Percentiles rank a stretch among this genome's conserved stretches.
Evolutionary conservation across 2,888 invertebrate species (phyloP).

Genomic region (Andrena praecox): DNA sequence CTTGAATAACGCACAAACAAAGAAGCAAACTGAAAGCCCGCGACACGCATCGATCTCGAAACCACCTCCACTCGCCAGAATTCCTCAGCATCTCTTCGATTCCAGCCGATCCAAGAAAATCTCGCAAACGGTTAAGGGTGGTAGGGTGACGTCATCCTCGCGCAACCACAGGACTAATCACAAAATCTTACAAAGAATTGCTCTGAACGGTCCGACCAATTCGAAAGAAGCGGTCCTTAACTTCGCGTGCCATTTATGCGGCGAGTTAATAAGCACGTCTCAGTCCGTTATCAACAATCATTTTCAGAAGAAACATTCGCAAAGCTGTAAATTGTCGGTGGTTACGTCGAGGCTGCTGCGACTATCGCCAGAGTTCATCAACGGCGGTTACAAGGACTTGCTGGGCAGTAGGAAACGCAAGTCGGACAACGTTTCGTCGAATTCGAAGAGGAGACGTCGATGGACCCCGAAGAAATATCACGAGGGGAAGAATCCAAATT

Average conservation of each 20-base stretch:
- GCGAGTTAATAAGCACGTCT: constrained; percentile 78
- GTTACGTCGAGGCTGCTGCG: constrained; percentile 67
- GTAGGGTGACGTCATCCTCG: background rate
- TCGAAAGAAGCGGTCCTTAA: constrained; percentile 51
- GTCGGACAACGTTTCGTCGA: constrained; percentile 45
- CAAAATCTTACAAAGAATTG: constrained; percentile 67
- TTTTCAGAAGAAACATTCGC: constrained; percentile 74
- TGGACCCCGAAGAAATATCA: constrained; percentile 75
- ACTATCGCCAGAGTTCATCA: constrained; percentile 71
- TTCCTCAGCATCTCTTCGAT: constrained; percentile 56
- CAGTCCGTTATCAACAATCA: constrained; percentile 75
- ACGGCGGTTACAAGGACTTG: constrained; percentile 72
- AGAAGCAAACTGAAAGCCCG: background rate
- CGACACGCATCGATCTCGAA: background rate
- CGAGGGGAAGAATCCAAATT: constrained; percentile 66
- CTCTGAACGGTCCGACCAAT: constrained; percentile 73
- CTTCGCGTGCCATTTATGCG: constrained; percentile 80
- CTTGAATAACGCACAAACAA: background rate
- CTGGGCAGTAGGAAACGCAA: constrained; percentile 71
- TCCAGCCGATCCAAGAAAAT: background rate
- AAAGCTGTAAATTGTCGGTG: constrained; percentile 72
- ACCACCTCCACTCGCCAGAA: constrained; percentile 69
- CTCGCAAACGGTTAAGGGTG: background rate
- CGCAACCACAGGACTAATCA: background rate
- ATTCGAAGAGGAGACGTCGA: constrained; percentile 73